Conservation (phyloP, 1,140 invertebrate genomes). For the Drosophila setifemur region DNA sequence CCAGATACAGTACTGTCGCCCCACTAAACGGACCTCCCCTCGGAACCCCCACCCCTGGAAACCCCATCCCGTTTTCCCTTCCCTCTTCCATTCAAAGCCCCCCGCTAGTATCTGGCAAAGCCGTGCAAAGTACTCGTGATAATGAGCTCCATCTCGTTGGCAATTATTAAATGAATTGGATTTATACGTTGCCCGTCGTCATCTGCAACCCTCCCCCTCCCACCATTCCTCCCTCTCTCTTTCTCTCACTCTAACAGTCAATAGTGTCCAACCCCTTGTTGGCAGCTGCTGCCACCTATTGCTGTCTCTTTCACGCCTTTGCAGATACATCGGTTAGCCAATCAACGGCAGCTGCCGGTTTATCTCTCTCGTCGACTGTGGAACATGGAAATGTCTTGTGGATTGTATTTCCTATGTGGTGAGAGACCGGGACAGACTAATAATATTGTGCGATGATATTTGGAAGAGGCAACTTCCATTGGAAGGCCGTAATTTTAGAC, state of each 20-base stretch:
- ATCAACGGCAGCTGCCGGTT: constrained; percentile 43
- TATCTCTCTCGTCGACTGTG: constrained; percentile 53
- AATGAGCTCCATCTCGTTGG: constrained; percentile 82
- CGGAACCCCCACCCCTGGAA: neutral
- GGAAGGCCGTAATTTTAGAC: constrained; percentile 23
- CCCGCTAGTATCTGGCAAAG: constrained; percentile 47
- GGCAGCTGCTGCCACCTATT: constrained; percentile 17
- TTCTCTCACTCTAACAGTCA: neutral
- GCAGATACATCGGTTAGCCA: constrained; percentile 30
- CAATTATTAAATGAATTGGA: constrained; percentile 82
- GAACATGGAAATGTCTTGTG: constrained; percentile 60
- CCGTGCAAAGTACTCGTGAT: constrained; percentile 79
- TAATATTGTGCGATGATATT: neutral
- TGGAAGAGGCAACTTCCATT: constrained; percentile 5
- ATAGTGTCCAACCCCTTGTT: constrained; percentile 34
- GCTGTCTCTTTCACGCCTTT: constrained; percentile 15
- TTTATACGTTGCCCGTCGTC: constrained; percentile 69
- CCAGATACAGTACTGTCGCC: constrained; percentile 20
- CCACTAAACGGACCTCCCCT: no score
- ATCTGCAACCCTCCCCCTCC: constrained; percentile 9
- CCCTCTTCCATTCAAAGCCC: neutral
- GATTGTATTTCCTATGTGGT: constrained; percentile 44
- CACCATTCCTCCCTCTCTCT: neutral
- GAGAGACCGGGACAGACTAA: neutral
- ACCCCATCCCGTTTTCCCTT: neutral